Conservation (phyloP, 2,797 vertebrate species). For the Natrix natrix region DNA sequence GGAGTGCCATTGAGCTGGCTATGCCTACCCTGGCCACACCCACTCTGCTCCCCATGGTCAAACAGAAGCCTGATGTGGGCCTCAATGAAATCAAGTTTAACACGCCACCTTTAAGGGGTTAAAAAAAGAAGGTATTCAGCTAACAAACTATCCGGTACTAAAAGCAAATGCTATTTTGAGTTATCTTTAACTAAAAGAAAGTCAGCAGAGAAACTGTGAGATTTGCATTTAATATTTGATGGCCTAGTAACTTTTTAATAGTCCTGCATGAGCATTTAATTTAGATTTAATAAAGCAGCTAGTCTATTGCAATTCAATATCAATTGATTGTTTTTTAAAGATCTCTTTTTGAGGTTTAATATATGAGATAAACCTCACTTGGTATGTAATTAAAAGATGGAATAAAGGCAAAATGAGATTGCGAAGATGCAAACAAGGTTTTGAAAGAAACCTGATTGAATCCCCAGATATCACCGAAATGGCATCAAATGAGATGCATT, state of each 20-base stretch:
- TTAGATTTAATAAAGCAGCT: conserved; percentile 59
- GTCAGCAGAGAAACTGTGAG: background rate
- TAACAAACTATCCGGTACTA: background rate
- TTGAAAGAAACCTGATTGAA: conserved; percentile 45
- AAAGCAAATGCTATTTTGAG: background rate
- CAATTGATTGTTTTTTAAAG: conserved; percentile 61
- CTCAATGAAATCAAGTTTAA: no score
- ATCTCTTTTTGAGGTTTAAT: conserved; percentile 59
- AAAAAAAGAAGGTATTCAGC: background rate
- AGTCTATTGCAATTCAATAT: conserved; percentile 64
- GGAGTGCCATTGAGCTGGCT: no score
- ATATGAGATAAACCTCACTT: conserved; percentile 52
- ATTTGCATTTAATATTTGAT: conserved; percentile 41
- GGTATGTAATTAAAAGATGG: conserved; percentile 51
- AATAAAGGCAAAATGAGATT: conserved; percentile 48
- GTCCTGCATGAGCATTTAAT: conserved; percentile 61
- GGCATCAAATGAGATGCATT: conserved; percentile 35
- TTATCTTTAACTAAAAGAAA: conserved; percentile 18
- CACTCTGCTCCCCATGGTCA: no score
- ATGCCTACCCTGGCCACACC: no score
- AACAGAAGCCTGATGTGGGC: no score
- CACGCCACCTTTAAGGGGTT: background rate
- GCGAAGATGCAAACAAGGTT: conserved; percentile 24
- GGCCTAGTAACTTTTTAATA: conserved; percentile 50
- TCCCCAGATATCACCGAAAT: conserved; percentile 28